Evolutionary conservation across 2,888 invertebrate genomes (phyloP).

Genomic region (Tuberolachnus salignus): DNA sequence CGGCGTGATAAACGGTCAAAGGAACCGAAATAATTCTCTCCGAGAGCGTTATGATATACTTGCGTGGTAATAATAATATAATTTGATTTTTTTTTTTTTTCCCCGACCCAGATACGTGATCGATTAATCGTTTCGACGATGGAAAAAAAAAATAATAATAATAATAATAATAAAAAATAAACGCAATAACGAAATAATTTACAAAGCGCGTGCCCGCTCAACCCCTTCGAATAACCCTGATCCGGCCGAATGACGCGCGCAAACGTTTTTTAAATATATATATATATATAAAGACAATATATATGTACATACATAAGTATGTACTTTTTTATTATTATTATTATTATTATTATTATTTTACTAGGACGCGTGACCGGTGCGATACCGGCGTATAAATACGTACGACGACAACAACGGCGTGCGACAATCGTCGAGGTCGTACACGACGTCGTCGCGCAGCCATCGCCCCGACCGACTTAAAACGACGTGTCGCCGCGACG

Average conservation of each 20-base stretch:
- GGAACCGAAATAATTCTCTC: not conserved
- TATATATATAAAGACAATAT: not conserved
- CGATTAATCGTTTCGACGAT: slow-evolving; percentile 12
- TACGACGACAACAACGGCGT: not conserved
- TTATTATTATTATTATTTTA: slow-evolving; percentile 14
- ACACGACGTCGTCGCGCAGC: slow-evolving; percentile 19
- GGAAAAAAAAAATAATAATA: too few species aligned
- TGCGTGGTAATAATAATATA: not conserved
- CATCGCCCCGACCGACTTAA: slow-evolving; percentile 19
- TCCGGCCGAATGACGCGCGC: not conserved
- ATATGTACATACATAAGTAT: not conserved
- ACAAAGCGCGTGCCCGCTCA: slow-evolving; percentile 24
- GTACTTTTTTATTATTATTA: not conserved
- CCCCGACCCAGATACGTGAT: slow-evolving; percentile 45
- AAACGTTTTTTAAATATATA: slow-evolving; percentile 1
- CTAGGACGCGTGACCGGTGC: slow-evolving; percentile 33
- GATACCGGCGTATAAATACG: not conserved
- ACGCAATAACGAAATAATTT: slow-evolving; percentile 8
- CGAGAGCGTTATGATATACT: not conserved
- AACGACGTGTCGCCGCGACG: slow-evolving; percentile 2
- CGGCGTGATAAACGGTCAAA: too few species aligned
- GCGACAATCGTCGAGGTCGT: slow-evolving; percentile 41
- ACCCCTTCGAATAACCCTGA: slow-evolving; percentile 46
- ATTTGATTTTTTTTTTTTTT: not conserved
- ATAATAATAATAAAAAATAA: too few species aligned